Percentiles rank a stretch among this genome's conserved stretches.
These are phyloP conservation scores for Alca torda DNA, from an alignment of 2,797 vertebrate species.

Conservation along the genomic window DNA sequence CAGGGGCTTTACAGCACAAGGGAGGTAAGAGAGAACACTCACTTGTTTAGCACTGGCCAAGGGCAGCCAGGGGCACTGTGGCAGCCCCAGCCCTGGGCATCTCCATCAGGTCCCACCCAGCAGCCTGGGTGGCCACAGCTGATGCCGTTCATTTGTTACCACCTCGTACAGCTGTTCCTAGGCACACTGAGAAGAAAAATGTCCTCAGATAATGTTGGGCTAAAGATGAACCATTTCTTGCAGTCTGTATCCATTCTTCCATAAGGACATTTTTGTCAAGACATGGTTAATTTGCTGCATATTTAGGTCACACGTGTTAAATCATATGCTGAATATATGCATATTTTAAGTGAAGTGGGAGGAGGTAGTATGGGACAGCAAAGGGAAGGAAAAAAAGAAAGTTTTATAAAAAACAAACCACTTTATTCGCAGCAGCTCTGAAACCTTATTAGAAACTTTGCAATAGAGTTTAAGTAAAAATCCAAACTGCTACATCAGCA, in stretches of 20 bases:
- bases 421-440: neutral
- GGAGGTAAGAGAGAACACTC: neutral
- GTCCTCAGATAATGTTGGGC: neutral
- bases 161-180: neutral
- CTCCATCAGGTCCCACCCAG: neutral
- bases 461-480: neutral
- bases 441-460: neutral
- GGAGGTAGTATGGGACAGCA: neutral
- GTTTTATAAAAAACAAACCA: neutral
- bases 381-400: neutral
- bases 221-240: neutral
- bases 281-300: neutral
- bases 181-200: accelerated
- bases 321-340: neutral
- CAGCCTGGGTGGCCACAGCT: accelerated
- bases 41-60: neutral
- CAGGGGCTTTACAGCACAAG: neutral
- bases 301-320: neutral
- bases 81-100: neutral
- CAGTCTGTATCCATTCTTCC: neutral
- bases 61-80: neutral
- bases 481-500: neutral
- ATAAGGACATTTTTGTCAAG: neutral
- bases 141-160: neutral
- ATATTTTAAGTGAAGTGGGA: neutral